Conservation (phyloP, 2,113 vertebrate species). For the Cyanoliseus patagonus region DNA sequence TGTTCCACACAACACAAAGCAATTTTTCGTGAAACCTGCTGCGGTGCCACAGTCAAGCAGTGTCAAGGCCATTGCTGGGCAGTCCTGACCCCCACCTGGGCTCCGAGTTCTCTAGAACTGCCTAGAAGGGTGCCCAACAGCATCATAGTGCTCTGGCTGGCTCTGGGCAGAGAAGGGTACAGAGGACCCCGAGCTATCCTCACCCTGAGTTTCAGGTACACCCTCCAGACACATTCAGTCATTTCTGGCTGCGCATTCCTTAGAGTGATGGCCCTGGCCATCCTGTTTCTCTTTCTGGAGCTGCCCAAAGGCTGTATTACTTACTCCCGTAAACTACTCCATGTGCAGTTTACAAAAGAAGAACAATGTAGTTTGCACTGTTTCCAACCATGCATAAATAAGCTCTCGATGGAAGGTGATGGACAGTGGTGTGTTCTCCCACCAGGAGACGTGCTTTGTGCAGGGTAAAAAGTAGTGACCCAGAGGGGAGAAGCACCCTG, state of each 20-base stretch:
- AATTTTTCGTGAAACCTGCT: neutral
- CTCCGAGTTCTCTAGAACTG: neutral
- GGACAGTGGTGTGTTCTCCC: neutral
- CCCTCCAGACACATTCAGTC: neutral
- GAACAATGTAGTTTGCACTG: neutral
- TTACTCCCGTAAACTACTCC: neutral
- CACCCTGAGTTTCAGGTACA: neutral
- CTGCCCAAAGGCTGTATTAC: neutral
- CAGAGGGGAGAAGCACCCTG: accelerated
- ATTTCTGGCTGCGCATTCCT: neutral
- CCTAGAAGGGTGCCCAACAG: neutral
- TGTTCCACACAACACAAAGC: neutral
- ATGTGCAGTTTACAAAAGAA: neutral
- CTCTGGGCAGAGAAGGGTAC: neutral
- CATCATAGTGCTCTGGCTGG: accelerated
- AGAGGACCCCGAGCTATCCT: neutral
- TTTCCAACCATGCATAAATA: neutral
- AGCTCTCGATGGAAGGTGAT: neutral
- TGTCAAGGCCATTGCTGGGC: neutral
- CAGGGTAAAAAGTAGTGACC: neutral
- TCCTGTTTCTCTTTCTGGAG: neutral
- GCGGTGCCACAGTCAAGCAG: accelerated
- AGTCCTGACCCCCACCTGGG: neutral
- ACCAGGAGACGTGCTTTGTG: neutral
- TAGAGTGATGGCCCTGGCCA: neutral